Conservation (phyloP, 2,888 invertebrate species). For the Nysson spinosus region DNA sequence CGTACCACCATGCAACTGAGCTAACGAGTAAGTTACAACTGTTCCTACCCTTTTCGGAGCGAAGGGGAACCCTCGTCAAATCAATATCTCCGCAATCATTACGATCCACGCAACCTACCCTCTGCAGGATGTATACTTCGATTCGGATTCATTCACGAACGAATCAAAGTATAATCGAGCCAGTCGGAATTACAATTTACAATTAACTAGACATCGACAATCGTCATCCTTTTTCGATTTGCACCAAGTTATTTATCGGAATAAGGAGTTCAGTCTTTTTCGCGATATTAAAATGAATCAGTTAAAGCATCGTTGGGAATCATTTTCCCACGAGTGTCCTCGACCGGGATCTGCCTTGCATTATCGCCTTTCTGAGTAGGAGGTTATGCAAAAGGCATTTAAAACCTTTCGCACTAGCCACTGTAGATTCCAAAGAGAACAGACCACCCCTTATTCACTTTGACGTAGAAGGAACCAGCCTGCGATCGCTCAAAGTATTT, state of each 20-base stretch:
- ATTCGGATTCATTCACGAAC: too few relatives aligned
- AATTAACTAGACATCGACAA: too few relatives aligned
- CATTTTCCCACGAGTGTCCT: conserved; percentile 23
- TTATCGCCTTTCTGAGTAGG: conserved; percentile 21
- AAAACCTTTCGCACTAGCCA: conserved; percentile 1
- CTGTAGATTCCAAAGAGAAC: conserved; percentile 27
- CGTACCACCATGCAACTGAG: conserved; percentile 6
- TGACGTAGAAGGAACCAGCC: conserved; percentile 25
- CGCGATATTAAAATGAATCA: too few relatives aligned
- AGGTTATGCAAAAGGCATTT: conserved; percentile 15
- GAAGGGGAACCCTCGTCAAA: conserved; percentile 37
- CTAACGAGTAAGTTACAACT: too few relatives aligned
- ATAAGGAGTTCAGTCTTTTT: too few relatives aligned
- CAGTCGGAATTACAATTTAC: too few relatives aligned
- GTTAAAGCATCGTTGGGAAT: neutral
- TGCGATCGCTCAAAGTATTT: conserved; percentile 27
- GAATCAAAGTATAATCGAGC: too few relatives aligned
- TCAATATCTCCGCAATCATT: conserved; percentile 50
- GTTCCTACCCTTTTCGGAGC: conserved; percentile 18
- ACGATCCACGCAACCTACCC: conserved; percentile 1
- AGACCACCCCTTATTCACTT: conserved; percentile 42
- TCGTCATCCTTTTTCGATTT: too few relatives aligned
- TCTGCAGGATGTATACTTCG: too few relatives aligned
- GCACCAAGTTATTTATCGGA: too few relatives aligned
- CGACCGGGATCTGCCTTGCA: conserved; percentile 31